phyloP scores from a whole-genome alignment of 2,797 vertebrate genomes.

The Iguana delicatissima region DNA sequence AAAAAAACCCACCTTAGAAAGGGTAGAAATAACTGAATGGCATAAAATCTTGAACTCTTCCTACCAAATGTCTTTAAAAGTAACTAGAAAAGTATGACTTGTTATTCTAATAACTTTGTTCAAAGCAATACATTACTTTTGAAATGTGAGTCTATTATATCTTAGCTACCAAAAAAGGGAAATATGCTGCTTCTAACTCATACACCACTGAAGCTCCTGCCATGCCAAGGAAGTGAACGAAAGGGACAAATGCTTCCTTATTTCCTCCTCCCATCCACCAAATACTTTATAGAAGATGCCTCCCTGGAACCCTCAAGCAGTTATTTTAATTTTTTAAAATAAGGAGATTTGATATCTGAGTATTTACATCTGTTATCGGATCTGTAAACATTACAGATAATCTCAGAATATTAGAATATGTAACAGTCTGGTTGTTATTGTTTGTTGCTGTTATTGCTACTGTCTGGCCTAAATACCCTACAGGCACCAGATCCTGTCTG shows the following conservation, averaged over 20 bases:
- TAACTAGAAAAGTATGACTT: too few relatives aligned
- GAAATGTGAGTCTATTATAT: too few relatives aligned
- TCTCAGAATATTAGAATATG: neutral
- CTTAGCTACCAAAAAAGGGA: too few relatives aligned
- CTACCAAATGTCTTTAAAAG: too few relatives aligned
- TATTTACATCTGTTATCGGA: neutral
- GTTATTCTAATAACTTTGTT: too few relatives aligned
- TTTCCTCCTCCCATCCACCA: neutral
- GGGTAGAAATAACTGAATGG: too few relatives aligned
- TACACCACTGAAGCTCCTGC: neutral
- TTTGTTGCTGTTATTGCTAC: too few relatives aligned
- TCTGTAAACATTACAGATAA: neutral
- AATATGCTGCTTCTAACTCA: neutral
- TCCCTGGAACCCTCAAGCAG: neutral
- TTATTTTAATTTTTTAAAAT: neutral
- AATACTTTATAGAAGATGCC: neutral
- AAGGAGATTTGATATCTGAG: neutral
- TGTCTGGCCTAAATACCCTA: too few relatives aligned
- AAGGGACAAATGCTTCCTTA: neutral
- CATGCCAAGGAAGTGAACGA: neutral
- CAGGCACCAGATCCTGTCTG: too few relatives aligned
- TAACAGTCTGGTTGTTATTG: neutral
- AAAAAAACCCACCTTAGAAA: too few relatives aligned
- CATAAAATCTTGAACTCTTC: too few relatives aligned
- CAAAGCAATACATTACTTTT: too few relatives aligned